Conservation (phyloP, 1,140 invertebrate genomes). For the Pemphigus obesinymphae region DNA sequence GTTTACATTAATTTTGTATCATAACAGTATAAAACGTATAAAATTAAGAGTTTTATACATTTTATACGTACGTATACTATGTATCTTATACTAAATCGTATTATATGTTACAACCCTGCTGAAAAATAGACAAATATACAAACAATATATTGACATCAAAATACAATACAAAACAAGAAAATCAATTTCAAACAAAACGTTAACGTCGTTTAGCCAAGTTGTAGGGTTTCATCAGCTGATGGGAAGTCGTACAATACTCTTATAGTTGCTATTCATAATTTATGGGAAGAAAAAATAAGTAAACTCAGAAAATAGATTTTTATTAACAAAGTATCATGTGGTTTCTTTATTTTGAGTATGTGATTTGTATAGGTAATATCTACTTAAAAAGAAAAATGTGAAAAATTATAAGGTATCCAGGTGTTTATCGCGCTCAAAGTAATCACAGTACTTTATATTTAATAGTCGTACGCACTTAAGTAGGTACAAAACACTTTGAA, state of each 20-base stretch:
- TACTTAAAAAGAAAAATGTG: background rate
- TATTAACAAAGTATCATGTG: background rate
- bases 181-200: background rate
- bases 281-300: background rate
- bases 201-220: background rate
- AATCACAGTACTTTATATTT: background rate
- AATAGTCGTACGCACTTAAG: background rate
- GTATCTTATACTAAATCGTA: no score
- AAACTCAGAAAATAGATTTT: background rate
- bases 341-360: background rate
- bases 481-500: background rate
- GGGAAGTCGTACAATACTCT: background rate
- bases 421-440: background rate
- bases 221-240: background rate
- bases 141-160: no score
- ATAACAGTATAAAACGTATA: no score
- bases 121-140: no score
- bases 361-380: conserved; percentile 14
- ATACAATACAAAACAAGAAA: no score
- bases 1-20: no score
- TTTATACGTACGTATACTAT: no score
- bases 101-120: no score
- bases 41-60: no score
- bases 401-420: conserved; percentile 2
- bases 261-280: no score